A percentile compares a stretch with the other conserved stretches of the same genome.
Evolutionary conservation across 2,888 invertebrate species (phyloP).

Genomic region (Lasius fuliginosus): DNA sequence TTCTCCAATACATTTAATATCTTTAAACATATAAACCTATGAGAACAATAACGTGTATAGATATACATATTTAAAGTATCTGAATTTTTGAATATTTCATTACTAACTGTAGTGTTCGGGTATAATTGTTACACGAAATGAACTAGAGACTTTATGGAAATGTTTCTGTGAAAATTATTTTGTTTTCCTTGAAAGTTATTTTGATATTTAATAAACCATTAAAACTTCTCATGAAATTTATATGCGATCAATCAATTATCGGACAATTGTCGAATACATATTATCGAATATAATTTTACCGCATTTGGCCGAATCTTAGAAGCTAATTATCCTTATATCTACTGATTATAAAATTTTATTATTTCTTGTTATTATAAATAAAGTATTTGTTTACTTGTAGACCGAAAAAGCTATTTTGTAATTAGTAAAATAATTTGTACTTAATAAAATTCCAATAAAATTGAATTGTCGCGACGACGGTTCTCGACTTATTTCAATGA

Average conservation of each 20-base stretch:
- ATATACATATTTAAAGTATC: background rate
- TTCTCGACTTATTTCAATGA: background rate
- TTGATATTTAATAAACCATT: background rate
- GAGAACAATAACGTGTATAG: background rate
- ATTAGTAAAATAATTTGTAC: background rate
- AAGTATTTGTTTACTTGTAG: constrained; percentile 12
- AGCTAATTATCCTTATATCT: background rate
- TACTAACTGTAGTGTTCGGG: background rate
- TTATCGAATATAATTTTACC: background rate
- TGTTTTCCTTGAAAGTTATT: background rate
- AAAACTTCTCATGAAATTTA: background rate
- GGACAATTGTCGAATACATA: background rate
- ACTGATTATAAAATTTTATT: background rate
- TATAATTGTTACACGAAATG: constrained; percentile 41
- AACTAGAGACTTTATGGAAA: constrained; percentile 12
- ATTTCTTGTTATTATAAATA: background rate
- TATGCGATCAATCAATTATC: background rate
- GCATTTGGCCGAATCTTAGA: background rate
- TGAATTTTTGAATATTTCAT: background rate
- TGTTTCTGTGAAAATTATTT: constrained; percentile 23
- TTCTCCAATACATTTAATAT: constrained; percentile 6
- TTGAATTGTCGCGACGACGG: constrained; percentile 19
- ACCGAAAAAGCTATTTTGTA: background rate
- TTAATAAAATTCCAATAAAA: constrained; percentile 22
- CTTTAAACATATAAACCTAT: background rate